A percentile compares a stretch with the other conserved stretches of the same genome.
Conservation (phyloP, 2,113 vertebrate species). For the Dasyurus viverrinus region DNA sequence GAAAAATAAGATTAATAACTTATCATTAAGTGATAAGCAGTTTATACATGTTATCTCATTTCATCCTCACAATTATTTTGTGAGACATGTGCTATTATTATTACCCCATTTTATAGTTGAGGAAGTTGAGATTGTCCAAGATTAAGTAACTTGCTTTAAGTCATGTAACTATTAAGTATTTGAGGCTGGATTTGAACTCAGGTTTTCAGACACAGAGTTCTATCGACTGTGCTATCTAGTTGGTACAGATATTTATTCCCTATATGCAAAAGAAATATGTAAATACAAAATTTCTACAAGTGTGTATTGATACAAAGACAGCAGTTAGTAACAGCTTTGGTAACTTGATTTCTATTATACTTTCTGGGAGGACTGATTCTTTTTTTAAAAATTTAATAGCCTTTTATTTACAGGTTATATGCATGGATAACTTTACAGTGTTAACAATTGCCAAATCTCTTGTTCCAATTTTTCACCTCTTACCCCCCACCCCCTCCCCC, state of each 20-base stretch:
- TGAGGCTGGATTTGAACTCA: neutral
- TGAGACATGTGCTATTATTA: neutral
- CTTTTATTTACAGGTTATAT: no score
- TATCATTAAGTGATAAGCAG: neutral
- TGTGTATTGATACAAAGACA: neutral
- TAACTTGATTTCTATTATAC: neutral
- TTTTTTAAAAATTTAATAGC: no score
- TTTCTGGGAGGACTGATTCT: neutral
- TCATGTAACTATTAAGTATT: neutral
- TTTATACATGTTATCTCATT: neutral
- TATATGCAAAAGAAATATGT: neutral
- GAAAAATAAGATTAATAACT: neutral
- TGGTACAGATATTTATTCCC: neutral
- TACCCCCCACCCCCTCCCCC: no score
- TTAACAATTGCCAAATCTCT: no score
- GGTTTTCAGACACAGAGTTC: neutral
- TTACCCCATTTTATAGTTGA: neutral
- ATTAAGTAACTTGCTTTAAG: neutral
- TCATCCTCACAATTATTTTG: neutral
- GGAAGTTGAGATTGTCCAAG: neutral
- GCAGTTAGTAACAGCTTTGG: neutral
- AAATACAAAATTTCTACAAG: neutral
- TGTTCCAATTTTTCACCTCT: no score
- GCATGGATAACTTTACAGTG: no score
- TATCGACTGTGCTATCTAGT: neutral